These are phyloP conservation scores for Calvadosia cruxmelitensis DNA, from an alignment of 30 jellyfish, hydroid and myxozoan species.

Conservation along the genomic window DNA sequence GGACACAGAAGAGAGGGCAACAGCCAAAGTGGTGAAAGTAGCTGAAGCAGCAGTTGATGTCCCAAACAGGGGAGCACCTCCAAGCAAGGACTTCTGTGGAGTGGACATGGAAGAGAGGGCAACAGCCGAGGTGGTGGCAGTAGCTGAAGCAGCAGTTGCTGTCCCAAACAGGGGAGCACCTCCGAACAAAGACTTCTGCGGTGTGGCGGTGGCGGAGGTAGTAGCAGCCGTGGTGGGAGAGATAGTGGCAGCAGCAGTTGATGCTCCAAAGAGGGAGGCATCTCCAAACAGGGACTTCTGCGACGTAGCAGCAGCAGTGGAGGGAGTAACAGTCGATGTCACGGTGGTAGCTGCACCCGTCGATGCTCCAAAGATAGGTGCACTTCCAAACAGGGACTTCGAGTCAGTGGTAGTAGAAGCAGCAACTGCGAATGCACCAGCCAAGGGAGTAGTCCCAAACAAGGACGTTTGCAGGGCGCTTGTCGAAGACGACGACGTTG, in stretches of 20 bases:
- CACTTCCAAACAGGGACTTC: background rate
- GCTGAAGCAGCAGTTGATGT: slow-evolving; percentile 19
- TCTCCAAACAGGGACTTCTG: background rate
- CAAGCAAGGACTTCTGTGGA: slow-evolving; percentile 16
- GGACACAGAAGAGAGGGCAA: slow-evolving; percentile 11
- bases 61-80: slow-evolving; percentile 26
- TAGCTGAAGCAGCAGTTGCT: slow-evolving; percentile 2
- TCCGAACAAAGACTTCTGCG: background rate
- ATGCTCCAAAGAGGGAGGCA: slow-evolving; percentile 47
- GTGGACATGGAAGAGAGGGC: slow-evolving; percentile 9
- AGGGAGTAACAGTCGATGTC: background rate
- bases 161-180: slow-evolving; percentile 48
- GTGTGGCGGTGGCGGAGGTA: slow-evolving; percentile 7
- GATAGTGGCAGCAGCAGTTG: slow-evolving; percentile 1
- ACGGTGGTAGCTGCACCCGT: background rate
- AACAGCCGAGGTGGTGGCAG: background rate
- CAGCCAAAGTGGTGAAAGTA: slow-evolving; percentile 18
- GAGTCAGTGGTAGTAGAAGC: too few species aligned
- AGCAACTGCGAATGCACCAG: too few species aligned
- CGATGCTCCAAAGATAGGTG: slow-evolving; percentile 42
- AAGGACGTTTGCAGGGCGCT: too few species aligned
- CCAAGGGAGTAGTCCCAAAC: too few species aligned
- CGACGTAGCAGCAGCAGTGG: slow-evolving; percentile 4
- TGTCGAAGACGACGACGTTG: too few species aligned
- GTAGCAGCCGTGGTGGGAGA: background rate